phyloP scores from a whole-genome alignment of 2,113 vertebrate genomes.

The Scatophagus argus region DNA sequence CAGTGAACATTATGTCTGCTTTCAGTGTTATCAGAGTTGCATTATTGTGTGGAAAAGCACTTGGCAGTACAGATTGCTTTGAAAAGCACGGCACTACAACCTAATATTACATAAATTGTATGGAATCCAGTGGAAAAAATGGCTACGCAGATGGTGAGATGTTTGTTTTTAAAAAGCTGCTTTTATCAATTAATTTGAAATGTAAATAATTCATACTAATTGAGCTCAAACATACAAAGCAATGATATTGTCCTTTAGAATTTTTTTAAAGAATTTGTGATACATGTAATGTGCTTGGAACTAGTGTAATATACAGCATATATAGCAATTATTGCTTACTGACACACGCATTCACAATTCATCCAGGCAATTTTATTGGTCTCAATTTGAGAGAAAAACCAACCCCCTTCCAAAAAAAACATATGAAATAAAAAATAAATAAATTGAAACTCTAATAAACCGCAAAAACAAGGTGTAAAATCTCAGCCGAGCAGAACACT shows the following conservation, averaged over 20 bases:
- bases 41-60: not conserved
- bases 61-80: not conserved
- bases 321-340: not conserved
- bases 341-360: not conserved
- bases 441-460: not conserved
- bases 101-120: not conserved
- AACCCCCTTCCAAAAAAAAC: not conserved
- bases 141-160: no score
- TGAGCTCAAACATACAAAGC: not conserved
- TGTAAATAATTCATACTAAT: not conserved
- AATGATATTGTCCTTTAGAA: not conserved
- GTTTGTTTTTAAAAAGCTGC: not conserved
- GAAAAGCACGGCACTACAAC: not conserved
- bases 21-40: not conserved
- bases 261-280: not conserved
- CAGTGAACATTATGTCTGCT: not conserved
- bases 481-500: not conserved
- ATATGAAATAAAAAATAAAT: not conserved
- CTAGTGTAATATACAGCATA: not conserved
- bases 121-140: no score
- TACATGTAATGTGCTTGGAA: not conserved
- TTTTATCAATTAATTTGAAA: not conserved
- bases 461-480: conserved; percentile 7
- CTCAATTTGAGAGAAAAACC: not conserved
- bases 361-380: not conserved